Conservation (phyloP, 2,797 vertebrate genomes). For the Dendrocincla tyrannina region DNA sequence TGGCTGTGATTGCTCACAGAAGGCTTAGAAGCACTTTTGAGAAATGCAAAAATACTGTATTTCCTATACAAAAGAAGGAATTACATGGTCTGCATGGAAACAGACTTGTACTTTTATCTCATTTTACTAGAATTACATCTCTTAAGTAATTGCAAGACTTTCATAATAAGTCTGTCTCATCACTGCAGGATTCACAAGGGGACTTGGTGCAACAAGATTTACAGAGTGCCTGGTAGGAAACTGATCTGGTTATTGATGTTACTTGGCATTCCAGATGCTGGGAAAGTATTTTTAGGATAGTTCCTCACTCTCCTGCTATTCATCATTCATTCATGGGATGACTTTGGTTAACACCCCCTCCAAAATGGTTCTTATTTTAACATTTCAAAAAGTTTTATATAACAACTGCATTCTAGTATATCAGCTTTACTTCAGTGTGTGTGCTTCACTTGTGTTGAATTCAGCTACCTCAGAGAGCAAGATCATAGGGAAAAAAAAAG, state of each 20-base stretch:
- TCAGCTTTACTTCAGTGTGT: not conserved
- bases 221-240: not conserved
- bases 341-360: not conserved
- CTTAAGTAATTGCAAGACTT: not conserved
- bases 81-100: not conserved
- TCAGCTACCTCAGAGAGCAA: not conserved
- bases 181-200: not conserved
- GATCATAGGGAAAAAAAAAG: fast-evolving
- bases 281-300: not conserved
- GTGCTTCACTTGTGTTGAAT: not conserved
- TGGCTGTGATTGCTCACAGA: not conserved
- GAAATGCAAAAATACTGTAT: not conserved
- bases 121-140: not conserved
- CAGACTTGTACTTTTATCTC: not conserved
- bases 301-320: not conserved
- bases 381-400: not conserved
- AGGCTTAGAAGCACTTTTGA: not conserved
- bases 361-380: not conserved
- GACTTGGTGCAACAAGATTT: not conserved
- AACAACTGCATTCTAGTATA: not conserved
- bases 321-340: not conserved
- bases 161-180: not conserved
- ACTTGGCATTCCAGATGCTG: not conserved
- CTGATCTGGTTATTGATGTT: not conserved
- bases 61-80: not conserved